Evolutionary conservation across 37 sponge, comb jelly and placozoan species (phyloP).

Genomic region (Oscarella lobularis): DNA sequence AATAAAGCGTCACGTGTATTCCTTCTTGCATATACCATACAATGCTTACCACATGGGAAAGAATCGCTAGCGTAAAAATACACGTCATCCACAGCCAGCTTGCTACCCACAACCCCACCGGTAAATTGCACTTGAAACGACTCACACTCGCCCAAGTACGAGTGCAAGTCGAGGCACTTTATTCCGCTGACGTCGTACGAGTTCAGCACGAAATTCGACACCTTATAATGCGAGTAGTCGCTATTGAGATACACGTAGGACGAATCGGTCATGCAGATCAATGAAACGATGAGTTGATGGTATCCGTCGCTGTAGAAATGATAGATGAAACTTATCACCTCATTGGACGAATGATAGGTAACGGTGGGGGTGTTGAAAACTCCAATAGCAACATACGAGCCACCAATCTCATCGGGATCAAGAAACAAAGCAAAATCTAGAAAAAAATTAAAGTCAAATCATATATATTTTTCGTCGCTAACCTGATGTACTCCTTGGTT

Average conservation of each 20-base stretch:
- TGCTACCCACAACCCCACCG: too few relatives aligned
- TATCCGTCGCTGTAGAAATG: background rate
- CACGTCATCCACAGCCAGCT: too few relatives aligned
- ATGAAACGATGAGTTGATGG: background rate
- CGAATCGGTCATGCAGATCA: background rate
- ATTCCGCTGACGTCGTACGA: background rate
- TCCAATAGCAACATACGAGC: background rate
- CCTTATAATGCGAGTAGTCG: background rate
- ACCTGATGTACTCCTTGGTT: too few relatives aligned
- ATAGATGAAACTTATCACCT: background rate
- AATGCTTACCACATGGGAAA: too few relatives aligned
- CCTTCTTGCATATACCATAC: too few relatives aligned
- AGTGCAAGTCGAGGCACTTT: background rate
- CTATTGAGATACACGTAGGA: background rate
- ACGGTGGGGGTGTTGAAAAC: background rate
- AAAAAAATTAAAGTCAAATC: too few relatives aligned
- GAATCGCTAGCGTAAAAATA: too few relatives aligned
- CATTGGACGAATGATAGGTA: background rate
- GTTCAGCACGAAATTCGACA: background rate
- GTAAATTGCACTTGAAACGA: too few relatives aligned
- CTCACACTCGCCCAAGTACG: too few relatives aligned
- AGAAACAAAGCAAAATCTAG: background rate
- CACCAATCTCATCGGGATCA: background rate
- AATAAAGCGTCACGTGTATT: too few relatives aligned
- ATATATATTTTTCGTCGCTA: too few relatives aligned